Evolutionary conservation across 2,113 vertebrate genomes (phyloP), one percentile per base, ranked within the genome.

Genomic region (Oophaga pumilio): DNA sequence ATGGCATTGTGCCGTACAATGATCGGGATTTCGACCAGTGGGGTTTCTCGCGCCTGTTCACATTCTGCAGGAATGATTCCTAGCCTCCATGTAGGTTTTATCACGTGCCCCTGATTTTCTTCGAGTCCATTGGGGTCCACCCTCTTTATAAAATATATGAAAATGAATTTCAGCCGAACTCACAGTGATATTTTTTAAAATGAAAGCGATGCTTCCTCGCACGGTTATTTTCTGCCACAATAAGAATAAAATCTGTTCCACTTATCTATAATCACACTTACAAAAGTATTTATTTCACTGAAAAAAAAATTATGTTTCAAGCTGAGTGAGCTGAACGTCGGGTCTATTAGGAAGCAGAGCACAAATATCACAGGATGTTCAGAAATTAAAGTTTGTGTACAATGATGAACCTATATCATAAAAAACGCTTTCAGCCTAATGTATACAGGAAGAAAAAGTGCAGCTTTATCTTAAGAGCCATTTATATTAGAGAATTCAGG

Each of bases 191-290:
- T 28, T 43, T 62, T 62, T 62, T 17, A 6, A 43, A 14, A 17
- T 24, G 33, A 17, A 24, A 4, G 33, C 1, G 13, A 73, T 28
- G 28, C 15, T 73, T 73, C 15, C 26, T 43, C 8, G 18, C 28
- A 18, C 43, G 22, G 73, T 11, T 22, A 76, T 76, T 50, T 22
- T 52, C 73, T 14, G 20, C 5, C 17, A 73, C 69, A 73, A 73
- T 73, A 20, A 73, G 69, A 73, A 73, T 18, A 73, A 33, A 73
- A 33, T 73, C 17, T 73, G 18, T 73, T 18, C 69, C 69, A 73
- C 28, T 73, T 43, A 33, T 73, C 28, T 73, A 18, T 43, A 33
- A 73, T 73, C 69, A 73, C 28, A 43, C 69, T 73, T 20, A 43
- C 69, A 73, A 73, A 73, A 73, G 69, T 73, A 73, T 28, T 18